Evolutionary conservation across 2,113 vertebrate genomes (phyloP).

Genomic region (Muntiacus reevesi): DNA sequence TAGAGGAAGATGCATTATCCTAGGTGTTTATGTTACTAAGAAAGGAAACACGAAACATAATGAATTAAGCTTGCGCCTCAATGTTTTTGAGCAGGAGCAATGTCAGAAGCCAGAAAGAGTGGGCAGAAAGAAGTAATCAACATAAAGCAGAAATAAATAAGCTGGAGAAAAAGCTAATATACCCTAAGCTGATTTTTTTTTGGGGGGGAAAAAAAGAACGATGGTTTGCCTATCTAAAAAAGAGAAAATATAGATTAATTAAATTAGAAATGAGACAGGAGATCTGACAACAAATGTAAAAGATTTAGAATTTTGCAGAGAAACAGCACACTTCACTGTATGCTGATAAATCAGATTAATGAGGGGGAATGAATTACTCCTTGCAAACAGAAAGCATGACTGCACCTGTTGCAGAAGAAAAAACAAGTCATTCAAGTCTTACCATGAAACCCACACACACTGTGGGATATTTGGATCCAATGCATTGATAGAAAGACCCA

Average conservation of each 20-base stretch:
- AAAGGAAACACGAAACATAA: slow-evolving; percentile 4
- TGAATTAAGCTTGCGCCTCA: background rate
- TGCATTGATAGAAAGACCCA: background rate
- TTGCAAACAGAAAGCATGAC: slow-evolving; percentile 9
- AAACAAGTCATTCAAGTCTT: slow-evolving; percentile 13
- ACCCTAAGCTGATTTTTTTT: background rate
- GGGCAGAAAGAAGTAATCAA: background rate
- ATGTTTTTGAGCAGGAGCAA: background rate
- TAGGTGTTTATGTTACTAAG: slow-evolving; percentile 2
- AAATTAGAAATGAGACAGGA: background rate
- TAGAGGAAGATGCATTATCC: background rate
- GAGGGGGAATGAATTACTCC: background rate
- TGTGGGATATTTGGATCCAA: background rate
- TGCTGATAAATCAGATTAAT: slow-evolving; percentile 27
- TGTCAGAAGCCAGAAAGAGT: background rate
- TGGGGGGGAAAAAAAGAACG: background rate
- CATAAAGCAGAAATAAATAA: background rate
- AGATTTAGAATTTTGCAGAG: slow-evolving; percentile 18
- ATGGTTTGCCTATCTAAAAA: background rate
- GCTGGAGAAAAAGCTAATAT: background rate
- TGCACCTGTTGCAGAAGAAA: background rate
- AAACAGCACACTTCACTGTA: background rate
- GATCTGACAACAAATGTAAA: background rate
- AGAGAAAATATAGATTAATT: background rate
- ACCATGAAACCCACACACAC: background rate